Evolutionary conservation across 2,113 vertebrate species (phyloP).

Genomic region (Cephalopterus ornatus): DNA sequence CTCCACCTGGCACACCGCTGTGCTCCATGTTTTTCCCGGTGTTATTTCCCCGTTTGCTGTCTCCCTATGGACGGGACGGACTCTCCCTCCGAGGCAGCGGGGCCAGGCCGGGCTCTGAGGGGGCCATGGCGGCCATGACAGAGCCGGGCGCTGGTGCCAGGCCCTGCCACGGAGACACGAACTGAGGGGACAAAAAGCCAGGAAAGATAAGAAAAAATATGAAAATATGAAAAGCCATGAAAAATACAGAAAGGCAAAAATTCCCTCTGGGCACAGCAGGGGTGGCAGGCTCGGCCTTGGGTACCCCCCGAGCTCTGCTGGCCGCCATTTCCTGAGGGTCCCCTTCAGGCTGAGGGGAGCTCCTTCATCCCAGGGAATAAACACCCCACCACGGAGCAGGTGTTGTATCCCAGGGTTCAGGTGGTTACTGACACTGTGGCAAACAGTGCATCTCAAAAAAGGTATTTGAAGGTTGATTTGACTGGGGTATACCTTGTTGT

Average conservation of each 20-base stretch:
- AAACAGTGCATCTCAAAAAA: accelerated
- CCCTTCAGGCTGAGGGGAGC: background rate
- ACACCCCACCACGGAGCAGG: background rate
- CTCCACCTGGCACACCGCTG: background rate
- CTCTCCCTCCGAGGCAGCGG: background rate
- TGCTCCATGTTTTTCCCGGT: background rate
- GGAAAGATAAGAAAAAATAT: too few species aligned
- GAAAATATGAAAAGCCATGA: too few species aligned
- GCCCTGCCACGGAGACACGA: background rate
- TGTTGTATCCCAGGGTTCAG: accelerated
- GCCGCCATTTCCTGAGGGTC: background rate
- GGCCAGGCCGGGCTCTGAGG: background rate
- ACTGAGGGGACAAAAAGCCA: background rate
- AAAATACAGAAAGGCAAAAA: too few species aligned
- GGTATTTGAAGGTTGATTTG: too few species aligned
- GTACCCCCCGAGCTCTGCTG: background rate
- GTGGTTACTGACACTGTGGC: too few species aligned
- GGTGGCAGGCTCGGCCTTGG: background rate
- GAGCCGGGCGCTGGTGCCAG: too few species aligned
- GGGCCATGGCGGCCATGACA: background rate
- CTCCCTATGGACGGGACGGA: background rate
- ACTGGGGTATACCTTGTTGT: too few species aligned
- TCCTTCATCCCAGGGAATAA: background rate
- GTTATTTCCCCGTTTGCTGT: background rate
- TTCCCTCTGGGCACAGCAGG: background rate